Percentiles rank a stretch among this genome's conserved stretches.
Conservation (phyloP, 2,888 invertebrate species). For the Dasysyrphus albostriatus region DNA sequence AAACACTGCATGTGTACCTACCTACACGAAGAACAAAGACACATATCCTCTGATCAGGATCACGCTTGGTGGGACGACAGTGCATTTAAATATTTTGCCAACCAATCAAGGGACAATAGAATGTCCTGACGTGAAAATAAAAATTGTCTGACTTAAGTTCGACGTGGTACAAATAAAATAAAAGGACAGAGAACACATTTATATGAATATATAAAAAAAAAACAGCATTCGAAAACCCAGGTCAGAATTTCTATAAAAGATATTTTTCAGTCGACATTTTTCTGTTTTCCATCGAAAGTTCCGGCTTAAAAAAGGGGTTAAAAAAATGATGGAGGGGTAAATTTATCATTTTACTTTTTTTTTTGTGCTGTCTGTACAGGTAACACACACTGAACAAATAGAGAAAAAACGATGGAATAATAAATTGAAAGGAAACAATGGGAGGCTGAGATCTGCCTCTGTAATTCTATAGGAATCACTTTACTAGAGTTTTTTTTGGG, state of each 20-base stretch:
- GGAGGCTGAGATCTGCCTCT: constrained; percentile 9
- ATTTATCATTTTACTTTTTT: neutral
- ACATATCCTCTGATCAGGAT: constrained; percentile 47
- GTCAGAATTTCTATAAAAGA: constrained; percentile 53
- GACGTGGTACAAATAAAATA: constrained; percentile 15
- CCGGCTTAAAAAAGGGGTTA: constrained; percentile 18
- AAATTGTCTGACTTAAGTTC: constrained; percentile 45
- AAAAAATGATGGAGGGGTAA: constrained; percentile 31
- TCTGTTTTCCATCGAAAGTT: constrained; percentile 21
- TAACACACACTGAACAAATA: constrained; percentile 46
- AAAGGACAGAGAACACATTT: too few species aligned
- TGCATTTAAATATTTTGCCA: constrained; percentile 70
- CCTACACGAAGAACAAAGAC: neutral
- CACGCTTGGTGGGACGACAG: constrained; percentile 61
- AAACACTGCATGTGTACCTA: constrained; percentile 23
- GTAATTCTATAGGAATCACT: constrained; percentile 54
- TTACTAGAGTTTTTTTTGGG: neutral
- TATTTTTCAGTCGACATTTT: constrained; percentile 48
- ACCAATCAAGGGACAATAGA: constrained; percentile 72
- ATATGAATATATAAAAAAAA: neutral
- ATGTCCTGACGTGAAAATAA: constrained; percentile 55
- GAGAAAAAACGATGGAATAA: constrained; percentile 41
- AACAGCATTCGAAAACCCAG: constrained; percentile 3
- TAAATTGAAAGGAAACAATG: constrained; percentile 60
- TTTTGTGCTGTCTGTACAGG: constrained; percentile 30